Evolutionary conservation across 2,797 vertebrate genomes (phyloP).

Genomic region (Xyrichtys novacula): DNA sequence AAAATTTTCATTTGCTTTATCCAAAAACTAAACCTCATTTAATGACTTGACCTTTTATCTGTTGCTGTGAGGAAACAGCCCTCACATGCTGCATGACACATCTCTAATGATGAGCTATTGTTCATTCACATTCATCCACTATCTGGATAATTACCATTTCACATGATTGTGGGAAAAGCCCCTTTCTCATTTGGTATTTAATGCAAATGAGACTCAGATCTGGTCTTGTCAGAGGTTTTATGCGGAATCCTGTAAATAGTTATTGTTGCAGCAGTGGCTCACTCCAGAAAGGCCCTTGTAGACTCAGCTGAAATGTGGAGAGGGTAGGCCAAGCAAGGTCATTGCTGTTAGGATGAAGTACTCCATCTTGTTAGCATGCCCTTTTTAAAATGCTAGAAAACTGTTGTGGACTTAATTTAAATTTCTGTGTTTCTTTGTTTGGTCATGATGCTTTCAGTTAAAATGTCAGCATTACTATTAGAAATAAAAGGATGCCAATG

Average conservation of each 20-base stretch:
- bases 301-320: constrained; percentile 48
- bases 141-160: constrained; percentile 59
- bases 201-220: constrained; percentile 54
- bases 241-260: constrained; percentile 59
- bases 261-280: too few relatives aligned
- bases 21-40: constrained; percentile 29
- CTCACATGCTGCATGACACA: constrained; percentile 27
- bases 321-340: constrained; percentile 46
- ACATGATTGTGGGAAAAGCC: constrained; percentile 46
- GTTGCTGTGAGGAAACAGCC: constrained; percentile 28
- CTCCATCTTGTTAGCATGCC: constrained; percentile 41
- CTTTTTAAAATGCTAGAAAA: constrained; percentile 27
- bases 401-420: constrained; percentile 32
- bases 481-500: constrained; percentile 19
- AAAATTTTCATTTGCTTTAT: constrained; percentile 10
- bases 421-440: constrained; percentile 14
- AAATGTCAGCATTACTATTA: constrained; percentile 59
- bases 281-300: constrained; percentile 45
- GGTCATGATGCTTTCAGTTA: constrained; percentile 2
- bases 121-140: constrained; percentile 36
- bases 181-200: constrained; percentile 31
- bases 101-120: constrained; percentile 51
- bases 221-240: constrained; percentile 42
- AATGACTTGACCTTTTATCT: constrained; percentile 61
- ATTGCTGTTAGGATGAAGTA: constrained; percentile 36